Evolutionary conservation across 2,113 vertebrate species (phyloP).

Genomic region (Rutilus rutilus): DNA sequence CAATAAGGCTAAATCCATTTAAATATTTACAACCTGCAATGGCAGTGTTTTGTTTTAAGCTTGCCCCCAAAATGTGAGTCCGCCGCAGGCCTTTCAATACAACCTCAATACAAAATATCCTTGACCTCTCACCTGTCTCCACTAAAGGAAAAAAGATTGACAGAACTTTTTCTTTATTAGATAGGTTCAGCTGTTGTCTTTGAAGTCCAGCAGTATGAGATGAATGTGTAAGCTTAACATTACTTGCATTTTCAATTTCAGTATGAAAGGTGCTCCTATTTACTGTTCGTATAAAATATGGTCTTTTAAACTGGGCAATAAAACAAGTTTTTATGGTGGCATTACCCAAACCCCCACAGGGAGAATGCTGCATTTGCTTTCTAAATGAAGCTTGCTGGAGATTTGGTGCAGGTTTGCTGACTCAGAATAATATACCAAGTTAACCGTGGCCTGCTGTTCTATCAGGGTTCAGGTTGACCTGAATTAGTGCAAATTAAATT

Average conservation of each 20-base stretch:
- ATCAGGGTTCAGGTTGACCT: background rate
- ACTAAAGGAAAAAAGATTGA: slow-evolving; percentile 20
- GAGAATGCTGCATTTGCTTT: slow-evolving; percentile 57
- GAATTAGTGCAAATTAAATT: slow-evolving; percentile 27
- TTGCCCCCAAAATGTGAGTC: background rate
- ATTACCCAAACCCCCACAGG: slow-evolving; percentile 58
- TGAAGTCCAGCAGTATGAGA: slow-evolving; percentile 52
- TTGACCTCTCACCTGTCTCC: slow-evolving; percentile 14
- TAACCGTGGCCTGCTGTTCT: slow-evolving; percentile 9
- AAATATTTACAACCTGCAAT: background rate
- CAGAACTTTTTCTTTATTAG: slow-evolving; percentile 40
- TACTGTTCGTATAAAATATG: slow-evolving; percentile 57
- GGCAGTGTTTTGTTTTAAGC: background rate
- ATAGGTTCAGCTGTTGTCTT: slow-evolving; percentile 44
- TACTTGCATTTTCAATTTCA: slow-evolving; percentile 55
- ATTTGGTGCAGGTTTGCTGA: slow-evolving; percentile 45
- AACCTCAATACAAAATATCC: slow-evolving; percentile 18
- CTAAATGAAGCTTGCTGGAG: slow-evolving; percentile 53
- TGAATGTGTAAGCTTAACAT: slow-evolving; percentile 44
- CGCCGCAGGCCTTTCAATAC: background rate
- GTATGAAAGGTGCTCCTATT: slow-evolving; percentile 51
- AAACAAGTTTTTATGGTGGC: slow-evolving; percentile 61
- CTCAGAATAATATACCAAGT: slow-evolving; percentile 43
- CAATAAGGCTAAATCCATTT: background rate
- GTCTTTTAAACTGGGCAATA: slow-evolving; percentile 61